Conservation (phyloP, 2,797 vertebrate genomes). For the Scleropages formosus region DNA sequence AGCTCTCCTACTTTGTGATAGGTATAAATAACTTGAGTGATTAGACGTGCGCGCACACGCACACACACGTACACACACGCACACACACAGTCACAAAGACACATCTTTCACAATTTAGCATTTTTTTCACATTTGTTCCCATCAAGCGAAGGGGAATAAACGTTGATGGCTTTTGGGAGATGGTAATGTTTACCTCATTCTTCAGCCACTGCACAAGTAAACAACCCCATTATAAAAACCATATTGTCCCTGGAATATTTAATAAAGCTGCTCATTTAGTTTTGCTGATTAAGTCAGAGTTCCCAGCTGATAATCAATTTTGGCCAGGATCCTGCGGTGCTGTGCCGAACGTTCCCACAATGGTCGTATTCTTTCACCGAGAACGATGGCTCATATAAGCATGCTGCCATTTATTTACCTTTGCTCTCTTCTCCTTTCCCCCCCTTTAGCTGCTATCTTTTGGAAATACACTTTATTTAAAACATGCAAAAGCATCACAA, state of each 20-base stretch:
- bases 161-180: constrained; percentile 29
- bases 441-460: constrained; percentile 47
- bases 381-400: constrained; percentile 34
- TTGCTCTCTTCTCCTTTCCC: constrained; percentile 40
- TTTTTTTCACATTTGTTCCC: neutral
- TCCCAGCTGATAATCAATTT: constrained; percentile 43
- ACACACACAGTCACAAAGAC: constrained; percentile 31
- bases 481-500: too few relatives aligned
- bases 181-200: constrained; percentile 40
- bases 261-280: constrained; percentile 48
- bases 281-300: constrained; percentile 32
- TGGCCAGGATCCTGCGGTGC: constrained; percentile 39
- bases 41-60: constrained; percentile 34
- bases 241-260: constrained; percentile 44
- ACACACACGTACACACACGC: constrained; percentile 32
- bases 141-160: neutral
- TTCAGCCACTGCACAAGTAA: constrained; percentile 36
- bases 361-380: constrained; percentile 39
- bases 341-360: constrained; percentile 41
- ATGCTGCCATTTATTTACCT: neutral
- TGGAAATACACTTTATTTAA: constrained; percentile 4
- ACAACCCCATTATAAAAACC: constrained; percentile 44
- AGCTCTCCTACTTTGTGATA: constrained; percentile 40
- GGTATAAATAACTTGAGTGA: constrained; percentile 53
- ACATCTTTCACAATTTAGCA: constrained; percentile 4